Evolutionary conservation across 2,888 invertebrate species (phyloP), one percentile per base, ranked within the genome.

Genomic region (Cheilosia impressa): DNA sequence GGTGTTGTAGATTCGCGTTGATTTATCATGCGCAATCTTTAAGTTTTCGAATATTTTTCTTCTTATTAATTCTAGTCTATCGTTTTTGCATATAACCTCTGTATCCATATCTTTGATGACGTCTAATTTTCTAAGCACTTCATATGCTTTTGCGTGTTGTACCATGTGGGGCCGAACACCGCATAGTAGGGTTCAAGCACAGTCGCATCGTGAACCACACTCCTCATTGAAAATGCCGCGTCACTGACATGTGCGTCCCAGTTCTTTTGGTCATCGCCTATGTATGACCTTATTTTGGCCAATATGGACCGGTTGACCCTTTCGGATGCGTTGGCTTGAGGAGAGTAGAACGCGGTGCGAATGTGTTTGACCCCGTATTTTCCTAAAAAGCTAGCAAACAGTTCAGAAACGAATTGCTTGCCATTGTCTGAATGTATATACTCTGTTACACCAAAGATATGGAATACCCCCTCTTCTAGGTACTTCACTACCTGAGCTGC

Each of bases 261-360:
- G 4, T 38, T 38, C 38, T 38, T 38, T 38, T 38, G 38, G 38
- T 38, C 38, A 4, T 38, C 38, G 2, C 4, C 13, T 38, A 38
- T 38, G 13, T 38, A 38, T 13, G 38, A 45, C 17, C 45, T 45
- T 2, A 45, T 17, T 38, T 38, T 38, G 13, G 38, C 38, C 38
- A 38, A 38, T 0, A 38, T 13, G 13, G 38, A 38, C 4, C 45
- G 5, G 45, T 45, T 45, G 38, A 38, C 45, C 2, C 45, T 45
- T 45, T 80, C 76, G 0, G 80, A 85, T 0, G 72, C 78, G 27
- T 88, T 83, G 0, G 82, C 72, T 17, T 84, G 79, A 2, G 83
- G 77, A 6, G 66, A 65, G 19, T 80, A 83, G 5, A 78, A 62
- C 2, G 75, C 87, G 9, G 77, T 80, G 15, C 71, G 72, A 4